Evolutionary conservation across 2,888 invertebrate genomes (phyloP), one percentile per base, ranked within the genome.

Genomic region (Morpho deidamia): DNA sequence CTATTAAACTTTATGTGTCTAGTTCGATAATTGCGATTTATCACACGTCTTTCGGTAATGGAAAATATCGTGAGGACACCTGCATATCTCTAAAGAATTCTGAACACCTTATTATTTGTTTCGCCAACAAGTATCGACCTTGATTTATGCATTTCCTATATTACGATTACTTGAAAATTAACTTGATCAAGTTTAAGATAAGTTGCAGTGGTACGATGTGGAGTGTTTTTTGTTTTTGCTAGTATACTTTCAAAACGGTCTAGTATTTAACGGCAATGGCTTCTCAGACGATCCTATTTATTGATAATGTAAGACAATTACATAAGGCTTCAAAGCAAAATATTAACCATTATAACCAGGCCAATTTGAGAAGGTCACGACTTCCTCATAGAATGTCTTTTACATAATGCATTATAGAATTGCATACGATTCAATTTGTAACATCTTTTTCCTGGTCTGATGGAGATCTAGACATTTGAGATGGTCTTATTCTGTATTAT

Each of bases 261-360:
- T 42, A 42, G 43, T 39, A 9, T 46, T 50, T 44, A 44, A 37
- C 50, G n/a, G 47, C 33, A 53, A 46, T 59, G 34, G 35, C 39
- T 60, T 53, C 46, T 51, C 60, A 66, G 62, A 62, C 58, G 65
- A 66, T 66, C 53, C 62, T 62, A 61, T 66, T 60, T 58, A 58
- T 38, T 12, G 63, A 65, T 66, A 61, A 54, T 11, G 14, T 23
- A n/a, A 10, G 11, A 1, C 23, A 14, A 42, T 49, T 49, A 42
- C 43, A 44, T 50, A 50, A 50, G 11, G 12, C 8, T 50, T 9
- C 8, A 40, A 35, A 41, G 12, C 14, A 44, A 38, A 50, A 8
- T 50, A 44, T 23, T 47, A 9, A 38, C 5, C 14, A 42, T 42
- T 23, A 33, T 44, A 53, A 53, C 23, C 40, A 38, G 48, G 53